These are phyloP conservation scores for Pygocentrus nattereri DNA, from an alignment of 2,797 vertebrate genomes.

Conservation along the genomic window DNA sequence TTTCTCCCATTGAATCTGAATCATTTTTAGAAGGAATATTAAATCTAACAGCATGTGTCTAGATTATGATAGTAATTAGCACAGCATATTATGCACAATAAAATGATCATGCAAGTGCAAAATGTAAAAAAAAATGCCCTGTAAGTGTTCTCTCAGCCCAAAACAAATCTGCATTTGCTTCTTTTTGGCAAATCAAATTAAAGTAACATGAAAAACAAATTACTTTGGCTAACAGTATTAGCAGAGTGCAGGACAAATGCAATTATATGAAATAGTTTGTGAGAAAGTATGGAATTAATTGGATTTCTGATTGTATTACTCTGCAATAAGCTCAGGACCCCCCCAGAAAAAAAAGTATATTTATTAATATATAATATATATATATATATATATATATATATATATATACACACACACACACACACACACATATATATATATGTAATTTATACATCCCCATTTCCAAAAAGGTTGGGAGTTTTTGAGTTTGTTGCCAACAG, in stretches of 20 bases:
- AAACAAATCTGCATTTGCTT: not conserved
- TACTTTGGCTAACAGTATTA: not conserved
- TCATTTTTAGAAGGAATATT: not conserved
- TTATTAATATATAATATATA: too few species aligned
- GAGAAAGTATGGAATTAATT: too few species aligned
- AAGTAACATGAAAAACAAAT: not conserved
- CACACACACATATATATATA: too few species aligned
- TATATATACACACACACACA: too few species aligned
- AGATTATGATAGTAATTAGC: not conserved
- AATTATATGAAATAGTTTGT: too few species aligned
- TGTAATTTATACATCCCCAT: too few species aligned
- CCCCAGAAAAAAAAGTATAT: too few species aligned
- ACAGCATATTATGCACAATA: not conserved
- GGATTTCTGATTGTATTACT: too few species aligned
- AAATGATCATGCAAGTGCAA: not conserved
- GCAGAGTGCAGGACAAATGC: not conserved
- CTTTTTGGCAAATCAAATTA: not conserved
- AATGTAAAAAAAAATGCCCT: not conserved
- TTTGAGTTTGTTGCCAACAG: too few species aligned
- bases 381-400: too few species aligned
- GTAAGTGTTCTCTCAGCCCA: not conserved
- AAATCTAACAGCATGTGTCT: not conserved
- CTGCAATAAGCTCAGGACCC: too few species aligned
- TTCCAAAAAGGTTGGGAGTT: too few species aligned
- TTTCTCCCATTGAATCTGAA: not conserved